Evolutionary conservation across 2,113 vertebrate species (phyloP).

Genomic region (Acinonyx jubatus): DNA sequence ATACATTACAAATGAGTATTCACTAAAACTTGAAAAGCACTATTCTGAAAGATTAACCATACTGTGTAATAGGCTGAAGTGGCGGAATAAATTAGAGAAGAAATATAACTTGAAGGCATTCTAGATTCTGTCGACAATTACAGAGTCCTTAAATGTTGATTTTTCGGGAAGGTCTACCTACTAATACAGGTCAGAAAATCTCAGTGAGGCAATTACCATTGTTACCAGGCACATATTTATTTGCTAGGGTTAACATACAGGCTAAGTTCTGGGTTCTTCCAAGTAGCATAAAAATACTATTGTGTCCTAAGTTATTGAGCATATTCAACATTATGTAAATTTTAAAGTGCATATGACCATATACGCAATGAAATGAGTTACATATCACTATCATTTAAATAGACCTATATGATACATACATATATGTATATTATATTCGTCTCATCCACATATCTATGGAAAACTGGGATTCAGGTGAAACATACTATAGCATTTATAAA

Average conservation of each 20-base stretch:
- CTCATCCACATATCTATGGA: not conserved
- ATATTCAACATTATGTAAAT: not conserved
- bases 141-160: not conserved
- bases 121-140: not conserved
- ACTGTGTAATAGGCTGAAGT: not conserved
- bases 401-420: too few species aligned
- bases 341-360: not conserved
- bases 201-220: not conserved
- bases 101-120: not conserved
- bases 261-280: not conserved
- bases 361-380: not conserved
- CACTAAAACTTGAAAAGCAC: not conserved
- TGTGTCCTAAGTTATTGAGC: not conserved
- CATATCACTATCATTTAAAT: not conserved
- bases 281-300: not conserved
- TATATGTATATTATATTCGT: not conserved
- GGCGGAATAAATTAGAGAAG: not conserved
- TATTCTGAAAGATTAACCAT: not conserved
- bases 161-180: not conserved
- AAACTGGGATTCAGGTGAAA: not conserved
- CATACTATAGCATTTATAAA: not conserved
- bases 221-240: not conserved
- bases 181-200: not conserved
- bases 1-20: not conserved
- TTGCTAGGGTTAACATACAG: not conserved